These are phyloP conservation scores for Drosophila rhopaloa DNA, from an alignment of 1,140 invertebrate species.

Conservation along the genomic window DNA sequence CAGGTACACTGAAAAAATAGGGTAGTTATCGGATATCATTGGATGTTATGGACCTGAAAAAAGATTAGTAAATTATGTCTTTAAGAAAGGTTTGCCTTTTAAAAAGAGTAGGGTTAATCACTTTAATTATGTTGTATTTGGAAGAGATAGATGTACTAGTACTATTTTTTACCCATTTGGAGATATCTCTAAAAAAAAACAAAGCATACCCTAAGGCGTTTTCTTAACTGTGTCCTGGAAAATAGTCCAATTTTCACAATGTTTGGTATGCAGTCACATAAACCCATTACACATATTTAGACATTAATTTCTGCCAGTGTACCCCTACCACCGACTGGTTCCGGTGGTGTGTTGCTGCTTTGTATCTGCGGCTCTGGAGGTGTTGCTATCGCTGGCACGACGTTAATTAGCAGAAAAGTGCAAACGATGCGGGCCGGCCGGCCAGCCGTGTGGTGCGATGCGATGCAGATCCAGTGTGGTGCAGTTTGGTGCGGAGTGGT, in stretches of 20 bases:
- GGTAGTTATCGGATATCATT: no score
- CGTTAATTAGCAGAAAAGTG: slow-evolving; percentile 77
- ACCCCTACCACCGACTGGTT: slow-evolving; percentile 33
- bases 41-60: no score
- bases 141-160: no score
- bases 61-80: no score
- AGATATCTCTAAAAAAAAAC: not conserved
- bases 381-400: slow-evolving; percentile 54
- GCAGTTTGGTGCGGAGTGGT: not conserved
- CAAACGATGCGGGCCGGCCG: slow-evolving; percentile 46
- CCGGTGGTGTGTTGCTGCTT: slow-evolving; percentile 36
- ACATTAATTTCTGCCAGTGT: not conserved
- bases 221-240: not conserved
- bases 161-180: not conserved
- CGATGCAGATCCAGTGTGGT: slow-evolving; percentile 12
- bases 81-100: no score
- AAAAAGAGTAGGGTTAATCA: no score
- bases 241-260: not conserved
- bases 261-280: not conserved
- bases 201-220: not conserved
- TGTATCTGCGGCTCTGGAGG: slow-evolving; percentile 45
- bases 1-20: slow-evolving; percentile 4
- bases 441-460: slow-evolving; percentile 21
- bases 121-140: no score
- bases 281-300: no score